These are phyloP conservation scores for Neosilurus mollespiculum DNA, from an alignment of 2,797 vertebrate genomes.

Conservation along the genomic window DNA sequence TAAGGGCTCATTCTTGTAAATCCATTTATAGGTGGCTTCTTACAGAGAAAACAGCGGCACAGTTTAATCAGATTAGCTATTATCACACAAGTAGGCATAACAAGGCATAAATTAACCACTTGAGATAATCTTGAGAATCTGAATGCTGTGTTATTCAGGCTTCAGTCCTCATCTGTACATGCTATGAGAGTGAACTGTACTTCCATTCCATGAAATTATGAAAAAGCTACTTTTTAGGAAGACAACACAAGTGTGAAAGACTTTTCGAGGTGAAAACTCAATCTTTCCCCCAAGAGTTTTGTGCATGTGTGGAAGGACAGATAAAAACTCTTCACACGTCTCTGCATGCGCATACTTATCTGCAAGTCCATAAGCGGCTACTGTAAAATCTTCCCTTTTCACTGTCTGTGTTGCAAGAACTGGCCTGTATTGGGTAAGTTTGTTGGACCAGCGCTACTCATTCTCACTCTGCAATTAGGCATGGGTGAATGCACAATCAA, in stretches of 20 bases:
- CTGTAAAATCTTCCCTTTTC: slow-evolving; percentile 30
- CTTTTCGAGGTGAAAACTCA: slow-evolving; percentile 49
- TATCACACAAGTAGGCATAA: slow-evolving; percentile 23
- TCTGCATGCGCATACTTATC: slow-evolving; percentile 30
- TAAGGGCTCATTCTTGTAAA: slow-evolving; percentile 13
- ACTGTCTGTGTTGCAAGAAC: slow-evolving; percentile 18
- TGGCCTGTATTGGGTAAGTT: slow-evolving; percentile 39
- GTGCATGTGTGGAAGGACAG: slow-evolving; percentile 30
- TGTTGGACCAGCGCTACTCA: slow-evolving; percentile 42
- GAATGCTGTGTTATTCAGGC: background rate
- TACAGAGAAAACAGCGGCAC: background rate
- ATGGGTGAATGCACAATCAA: slow-evolving; percentile 43
- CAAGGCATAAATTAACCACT: slow-evolving; percentile 12
- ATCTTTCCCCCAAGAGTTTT: slow-evolving; percentile 36
- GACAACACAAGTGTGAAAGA: slow-evolving; percentile 30
- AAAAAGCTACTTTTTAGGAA: slow-evolving; percentile 6
- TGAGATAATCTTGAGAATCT: background rate
- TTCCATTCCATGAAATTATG: slow-evolving; percentile 9
- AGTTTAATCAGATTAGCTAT: slow-evolving; percentile 30
- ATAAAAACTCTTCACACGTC: slow-evolving; percentile 41
- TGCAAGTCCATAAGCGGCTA: slow-evolving; percentile 8
- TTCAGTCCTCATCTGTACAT: background rate
- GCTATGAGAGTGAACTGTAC: background rate
- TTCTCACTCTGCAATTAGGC: slow-evolving; percentile 47
- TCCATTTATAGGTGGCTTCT: slow-evolving; percentile 7